Evolutionary conservation across 2,797 vertebrate genomes (phyloP).

Genomic region (Erethizon dorsatum): DNA sequence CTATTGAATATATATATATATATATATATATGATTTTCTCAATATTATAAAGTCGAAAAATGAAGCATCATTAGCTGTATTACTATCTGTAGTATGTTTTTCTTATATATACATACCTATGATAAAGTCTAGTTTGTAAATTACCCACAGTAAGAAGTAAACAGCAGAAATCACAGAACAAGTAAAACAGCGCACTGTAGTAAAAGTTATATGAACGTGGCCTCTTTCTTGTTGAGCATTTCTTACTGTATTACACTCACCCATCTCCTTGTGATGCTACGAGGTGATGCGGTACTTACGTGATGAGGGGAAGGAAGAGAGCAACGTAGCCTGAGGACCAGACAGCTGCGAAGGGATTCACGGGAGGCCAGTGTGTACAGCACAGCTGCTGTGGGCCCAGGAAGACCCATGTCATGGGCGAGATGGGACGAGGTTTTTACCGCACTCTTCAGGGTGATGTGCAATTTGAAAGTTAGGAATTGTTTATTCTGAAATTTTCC

Average conservation of each 20-base stretch:
- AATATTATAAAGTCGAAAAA: neutral
- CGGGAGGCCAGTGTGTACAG: neutral
- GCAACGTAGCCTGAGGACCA: neutral
- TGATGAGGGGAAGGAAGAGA: neutral
- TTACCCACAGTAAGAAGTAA: neutral
- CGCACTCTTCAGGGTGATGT: neutral
- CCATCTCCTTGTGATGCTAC: neutral
- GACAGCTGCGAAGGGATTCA: neutral
- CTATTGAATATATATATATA: neutral
- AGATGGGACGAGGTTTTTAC: neutral
- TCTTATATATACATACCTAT: neutral
- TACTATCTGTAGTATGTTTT: neutral
- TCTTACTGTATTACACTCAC: neutral
- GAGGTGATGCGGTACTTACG: neutral
- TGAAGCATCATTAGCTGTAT: neutral
- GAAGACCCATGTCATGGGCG: neutral
- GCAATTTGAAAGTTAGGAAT: neutral
- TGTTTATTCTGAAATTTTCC: neutral
- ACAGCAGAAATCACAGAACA: neutral
- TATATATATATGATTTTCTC: neutral
- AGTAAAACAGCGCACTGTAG: neutral
- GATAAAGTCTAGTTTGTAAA: slow-evolving; percentile 2
- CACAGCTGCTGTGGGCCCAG: neutral
- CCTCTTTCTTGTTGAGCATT: neutral
- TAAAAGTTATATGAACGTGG: no score